Conservation (phyloP, 2,113 vertebrate species). For the Rhea americana region DNA sequence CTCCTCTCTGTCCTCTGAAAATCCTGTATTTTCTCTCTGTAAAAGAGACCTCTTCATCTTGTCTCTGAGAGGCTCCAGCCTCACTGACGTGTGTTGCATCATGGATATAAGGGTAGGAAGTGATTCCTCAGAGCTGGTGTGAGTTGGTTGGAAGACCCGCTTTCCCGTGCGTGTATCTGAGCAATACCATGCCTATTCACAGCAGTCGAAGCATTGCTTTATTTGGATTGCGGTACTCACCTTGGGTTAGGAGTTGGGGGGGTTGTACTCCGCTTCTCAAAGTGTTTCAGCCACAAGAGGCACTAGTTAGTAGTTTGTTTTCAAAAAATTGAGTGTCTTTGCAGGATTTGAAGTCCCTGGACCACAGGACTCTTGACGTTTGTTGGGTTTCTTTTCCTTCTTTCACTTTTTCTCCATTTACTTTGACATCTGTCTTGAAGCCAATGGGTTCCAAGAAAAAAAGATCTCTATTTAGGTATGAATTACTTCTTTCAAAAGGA, state of each 20-base stretch:
- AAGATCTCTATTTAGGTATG: conserved; percentile 4
- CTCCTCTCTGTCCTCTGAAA: not conserved
- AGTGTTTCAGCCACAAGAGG: not conserved
- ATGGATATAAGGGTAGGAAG: fast-evolving
- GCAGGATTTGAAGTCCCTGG: not conserved
- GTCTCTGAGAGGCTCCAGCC: not conserved
- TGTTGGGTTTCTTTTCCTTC: not conserved
- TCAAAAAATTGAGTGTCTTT: not conserved
- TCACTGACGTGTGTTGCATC: not conserved
- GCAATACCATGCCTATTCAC: not conserved
- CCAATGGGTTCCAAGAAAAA: not conserved
- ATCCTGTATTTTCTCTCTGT: not conserved
- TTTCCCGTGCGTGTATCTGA: not conserved
- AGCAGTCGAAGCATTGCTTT: not conserved
- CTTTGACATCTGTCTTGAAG: not conserved
- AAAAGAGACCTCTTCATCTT: not conserved
- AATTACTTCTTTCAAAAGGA: conserved; percentile 38
- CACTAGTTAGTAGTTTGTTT: not conserved
- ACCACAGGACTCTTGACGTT: not conserved
- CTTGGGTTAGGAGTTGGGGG: not conserved
- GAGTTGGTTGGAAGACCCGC: not conserved
- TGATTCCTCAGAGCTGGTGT: not conserved
- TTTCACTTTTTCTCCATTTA: not conserved
- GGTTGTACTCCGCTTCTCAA: not conserved
- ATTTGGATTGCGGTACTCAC: not conserved